A percentile compares a stretch with the other conserved stretches of the same genome.
Evolutionary conservation across 1,140 invertebrate genomes (phyloP).

Genomic region (Phthorimaea operculella): DNA sequence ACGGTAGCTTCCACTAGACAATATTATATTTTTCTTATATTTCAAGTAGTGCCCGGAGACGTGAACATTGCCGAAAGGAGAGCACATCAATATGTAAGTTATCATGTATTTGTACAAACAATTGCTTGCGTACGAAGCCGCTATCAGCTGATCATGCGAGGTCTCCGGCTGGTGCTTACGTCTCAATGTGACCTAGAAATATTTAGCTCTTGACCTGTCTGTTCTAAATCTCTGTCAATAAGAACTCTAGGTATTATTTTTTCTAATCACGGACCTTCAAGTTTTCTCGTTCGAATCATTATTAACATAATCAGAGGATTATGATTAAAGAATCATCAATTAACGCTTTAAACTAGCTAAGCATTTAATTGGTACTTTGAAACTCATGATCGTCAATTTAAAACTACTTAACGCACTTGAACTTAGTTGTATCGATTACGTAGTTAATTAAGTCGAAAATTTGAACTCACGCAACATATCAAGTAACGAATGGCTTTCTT

Average conservation of each 20-base stretch:
- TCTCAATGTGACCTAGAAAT: conserved; percentile 17
- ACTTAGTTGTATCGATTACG: conserved; percentile 13
- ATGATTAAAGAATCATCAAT: too few species aligned
- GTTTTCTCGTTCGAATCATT: too few species aligned
- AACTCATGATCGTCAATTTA: too few species aligned
- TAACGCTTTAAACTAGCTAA: too few species aligned
- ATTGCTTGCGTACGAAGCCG: not conserved
- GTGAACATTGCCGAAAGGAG: not conserved
- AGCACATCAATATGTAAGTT: conserved; percentile 21
- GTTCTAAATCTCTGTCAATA: conserved; percentile 1
- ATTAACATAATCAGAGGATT: too few species aligned
- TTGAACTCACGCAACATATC: conserved; percentile 13
- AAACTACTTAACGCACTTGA: conserved; percentile 6
- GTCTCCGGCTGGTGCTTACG: conserved; percentile 3
- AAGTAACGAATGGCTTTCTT: conserved; percentile 7
- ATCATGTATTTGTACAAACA: not conserved
- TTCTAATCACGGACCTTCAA: too few species aligned
- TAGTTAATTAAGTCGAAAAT: conserved; percentile 9
- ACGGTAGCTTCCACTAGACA: conserved; percentile 33
- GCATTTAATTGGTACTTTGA: too few species aligned
- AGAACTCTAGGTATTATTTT: too few species aligned
- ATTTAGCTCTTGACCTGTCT: conserved; percentile 14
- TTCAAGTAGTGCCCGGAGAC: not conserved
- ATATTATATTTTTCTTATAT: conserved; percentile 13
- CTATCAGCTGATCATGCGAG: conserved; percentile 11